These are phyloP conservation scores for Onychorhynchus coronatus DNA, from an alignment of 2,113 vertebrate species.

Conservation along the genomic window DNA sequence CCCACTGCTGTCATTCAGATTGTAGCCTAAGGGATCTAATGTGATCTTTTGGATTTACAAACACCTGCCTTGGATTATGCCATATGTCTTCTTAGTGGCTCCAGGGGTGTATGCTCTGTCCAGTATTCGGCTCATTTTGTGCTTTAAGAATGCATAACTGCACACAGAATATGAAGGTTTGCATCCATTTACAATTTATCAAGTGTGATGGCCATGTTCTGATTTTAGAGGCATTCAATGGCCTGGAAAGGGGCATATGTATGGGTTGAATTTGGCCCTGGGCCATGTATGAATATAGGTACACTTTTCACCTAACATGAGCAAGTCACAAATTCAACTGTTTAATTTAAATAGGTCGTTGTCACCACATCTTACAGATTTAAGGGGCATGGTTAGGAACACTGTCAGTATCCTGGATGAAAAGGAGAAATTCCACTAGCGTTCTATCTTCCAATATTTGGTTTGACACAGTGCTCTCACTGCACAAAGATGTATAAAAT, in stretches of 20 bases:
- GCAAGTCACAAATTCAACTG: constrained; percentile 32
- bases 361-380: constrained; percentile 23
- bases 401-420: constrained; percentile 41
- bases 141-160: constrained; percentile 41
- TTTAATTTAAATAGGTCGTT: constrained; percentile 56
- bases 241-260: constrained; percentile 38
- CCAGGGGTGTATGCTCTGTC: constrained; percentile 38
- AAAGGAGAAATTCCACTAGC: not conserved
- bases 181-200: constrained; percentile 55
- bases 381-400: constrained; percentile 25
- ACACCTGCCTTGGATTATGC: constrained; percentile 60
- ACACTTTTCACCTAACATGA: constrained; percentile 40
- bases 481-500: not conserved
- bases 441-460: not conserved
- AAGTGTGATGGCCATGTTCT: constrained; percentile 54
- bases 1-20: constrained; percentile 63
- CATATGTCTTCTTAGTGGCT: constrained; percentile 58
- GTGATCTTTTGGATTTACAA: constrained; percentile 67
- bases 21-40: constrained; percentile 62
- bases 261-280: constrained; percentile 53
- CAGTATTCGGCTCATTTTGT: constrained; percentile 1
- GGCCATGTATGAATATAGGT: constrained; percentile 56
- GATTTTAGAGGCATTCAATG: constrained; percentile 54
- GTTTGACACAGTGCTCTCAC: not conserved
- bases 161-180: constrained; percentile 42